Evolutionary conservation across 2,888 invertebrate species (phyloP).

Genomic region (Seira musarum): DNA sequence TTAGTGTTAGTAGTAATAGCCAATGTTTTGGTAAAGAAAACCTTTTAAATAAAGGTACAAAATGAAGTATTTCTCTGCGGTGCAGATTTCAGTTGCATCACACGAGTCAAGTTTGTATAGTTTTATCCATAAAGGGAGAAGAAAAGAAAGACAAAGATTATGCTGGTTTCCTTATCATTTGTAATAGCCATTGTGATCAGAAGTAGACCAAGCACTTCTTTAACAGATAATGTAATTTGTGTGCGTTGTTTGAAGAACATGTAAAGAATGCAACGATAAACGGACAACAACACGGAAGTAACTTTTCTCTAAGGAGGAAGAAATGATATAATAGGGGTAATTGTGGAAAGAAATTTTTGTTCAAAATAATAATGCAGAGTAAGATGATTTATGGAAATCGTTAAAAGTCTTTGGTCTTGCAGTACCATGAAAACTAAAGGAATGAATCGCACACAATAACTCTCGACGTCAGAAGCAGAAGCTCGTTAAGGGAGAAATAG

Average conservation of each 20-base stretch:
- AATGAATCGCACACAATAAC: conserved; percentile 70
- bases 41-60: too few relatives aligned
- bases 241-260: background rate
- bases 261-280: background rate
- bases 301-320: conserved; percentile 1
- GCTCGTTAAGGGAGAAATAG: conserved; percentile 70
- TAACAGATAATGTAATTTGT: background rate
- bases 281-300: conserved; percentile 10
- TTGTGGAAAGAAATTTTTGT: conserved; percentile 63
- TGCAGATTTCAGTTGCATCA: too few relatives aligned
- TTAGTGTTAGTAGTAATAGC: too few relatives aligned
- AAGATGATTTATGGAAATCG: conserved; percentile 70
- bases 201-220: too few relatives aligned
- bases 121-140: too few relatives aligned
- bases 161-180: too few relatives aligned
- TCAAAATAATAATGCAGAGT: conserved; percentile 66
- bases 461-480: conserved; percentile 70
- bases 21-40: too few relatives aligned
- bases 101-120: too few relatives aligned
- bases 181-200: too few relatives aligned
- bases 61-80: too few relatives aligned
- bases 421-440: conserved; percentile 69
- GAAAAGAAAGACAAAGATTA: too few relatives aligned
- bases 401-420: conserved; percentile 68
- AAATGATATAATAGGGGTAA: conserved; percentile 57